Base-by-base conservation (phyloP, 2,113 vertebrate species). In the Heterocephalus glaber region DNA sequence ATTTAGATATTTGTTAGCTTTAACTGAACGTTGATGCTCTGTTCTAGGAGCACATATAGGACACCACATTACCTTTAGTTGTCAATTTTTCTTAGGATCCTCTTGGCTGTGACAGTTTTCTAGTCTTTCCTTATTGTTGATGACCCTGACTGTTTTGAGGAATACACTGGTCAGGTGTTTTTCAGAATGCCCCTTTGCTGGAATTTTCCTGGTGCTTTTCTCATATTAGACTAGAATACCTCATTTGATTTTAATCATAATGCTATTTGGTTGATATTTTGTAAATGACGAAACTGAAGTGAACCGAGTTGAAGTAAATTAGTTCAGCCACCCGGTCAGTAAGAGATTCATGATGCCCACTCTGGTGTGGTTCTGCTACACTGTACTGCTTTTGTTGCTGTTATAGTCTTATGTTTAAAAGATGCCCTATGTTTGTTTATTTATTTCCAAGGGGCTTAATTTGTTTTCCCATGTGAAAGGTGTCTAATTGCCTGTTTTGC, bases 241-340 rank as follows among this genome's bases (percentile, higher is more conserved):
- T 94, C 61, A 80, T 41, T 87, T 84, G 79, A 80, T 92, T 95
- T 90, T 92, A 89, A 95, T 90, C 68, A 87, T 35, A 93, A 72
- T 30, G 19, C 38, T 81, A 13, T 41, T 87, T 65, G 12, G 52
- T 49, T 84, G 80, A 47, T 93, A 72, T 80, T 87, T 87, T 90
- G 22, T 35, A 96, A 70, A 81, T 49, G 49, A 63, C 91, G 70
- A 70, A 56, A 41, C 20, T 0, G 60, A 76, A 86, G 28, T 47
- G 86, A 92, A 65, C 2, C 85, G 61, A 70, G 6, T 38, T 79
- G 63, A 61, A 72, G 44, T 77, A 66, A 93, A 92, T 86, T 22
- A 86, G 65, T 44, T 66, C 14, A 68, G 60, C 22, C 33, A 33
- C 26, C 3, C 13, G 9, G 66, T 38, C 2, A 58, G 24, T 22